Evolutionary conservation across 2,113 vertebrate genomes (phyloP), one percentile per base, ranked within the genome.

Genomic region (Eonycteris spelaea): DNA sequence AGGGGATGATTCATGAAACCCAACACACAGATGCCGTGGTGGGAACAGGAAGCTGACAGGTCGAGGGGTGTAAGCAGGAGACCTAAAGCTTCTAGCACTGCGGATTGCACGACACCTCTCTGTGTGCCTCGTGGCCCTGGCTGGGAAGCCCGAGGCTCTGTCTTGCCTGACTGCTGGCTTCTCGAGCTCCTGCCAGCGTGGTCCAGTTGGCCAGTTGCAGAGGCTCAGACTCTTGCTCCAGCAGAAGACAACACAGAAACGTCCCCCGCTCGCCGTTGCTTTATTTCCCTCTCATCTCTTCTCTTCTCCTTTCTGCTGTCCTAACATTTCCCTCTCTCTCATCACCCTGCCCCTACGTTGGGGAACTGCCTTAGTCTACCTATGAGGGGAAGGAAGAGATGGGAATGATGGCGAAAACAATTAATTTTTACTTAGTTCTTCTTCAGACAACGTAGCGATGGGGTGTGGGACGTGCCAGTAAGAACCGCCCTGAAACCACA

Each of bases 91-190:
- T 45, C 30, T 2, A 16, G 11, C 2, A 16, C 61, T 3, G 9
- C 40, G 28, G 22, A 19, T 15, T n/a, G 26, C 7, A 26, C 2
- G 0, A 4, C 0, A 1, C 24, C 11, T 33, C 43, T 73, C 55
- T 13, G 30, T 0, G 0, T 14, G 33, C 12, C n/a, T 86, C 51
- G 4, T 0, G 5, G 26, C 1, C 0, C 8, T 8, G 30, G 4
- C 22, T 33, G 13, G 7, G 18, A n/a, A n/a, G 30, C n/a, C 33
- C 0, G 11, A 61, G 45, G 8, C 19, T 85, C 40, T 8, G 13
- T 45, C 57, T 73, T 75, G 15, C 53, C 65, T 53, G 75, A 1
- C 3, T 1, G 11, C n/a, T 13, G 26, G 38, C n/a, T 77, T 55
- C 10, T 12, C 6, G 2, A 33, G 53, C 65, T n/a, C 57, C 78